Conservation (phyloP, 1,140 invertebrate genomes). For the Lasioglossum albipes region DNA sequence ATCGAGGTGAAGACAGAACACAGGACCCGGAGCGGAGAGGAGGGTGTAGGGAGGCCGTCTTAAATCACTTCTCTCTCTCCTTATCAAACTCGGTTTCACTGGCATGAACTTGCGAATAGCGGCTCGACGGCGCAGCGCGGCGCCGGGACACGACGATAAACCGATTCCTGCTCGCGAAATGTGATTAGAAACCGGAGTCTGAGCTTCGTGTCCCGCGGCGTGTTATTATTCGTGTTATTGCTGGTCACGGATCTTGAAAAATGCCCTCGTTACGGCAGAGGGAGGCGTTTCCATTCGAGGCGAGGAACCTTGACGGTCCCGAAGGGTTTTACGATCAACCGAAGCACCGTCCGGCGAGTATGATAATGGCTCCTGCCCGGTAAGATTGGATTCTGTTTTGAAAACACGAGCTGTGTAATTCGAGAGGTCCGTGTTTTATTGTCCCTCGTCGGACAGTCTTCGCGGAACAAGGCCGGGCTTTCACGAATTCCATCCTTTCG, state of each 20-base stretch:
- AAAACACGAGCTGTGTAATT: conserved; percentile 70
- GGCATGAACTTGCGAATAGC: conserved; percentile 35
- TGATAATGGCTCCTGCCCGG: conserved; percentile 67
- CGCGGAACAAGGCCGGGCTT: conserved; percentile 56
- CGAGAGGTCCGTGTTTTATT: conserved; percentile 57
- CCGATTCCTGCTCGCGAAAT: conserved; percentile 50
- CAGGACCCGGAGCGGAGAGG: conserved; percentile 19
- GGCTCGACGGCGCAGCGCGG: conserved; percentile 13
- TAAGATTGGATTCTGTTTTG: conserved; percentile 73
- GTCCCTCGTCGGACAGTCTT: conserved; percentile 38
- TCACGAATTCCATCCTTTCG: conserved; percentile 51
- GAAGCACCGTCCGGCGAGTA: conserved; percentile 20
- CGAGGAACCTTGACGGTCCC: not conserved
- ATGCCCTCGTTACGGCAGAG: not conserved
- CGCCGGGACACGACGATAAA: conserved; percentile 8
- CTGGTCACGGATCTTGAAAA: not conserved
- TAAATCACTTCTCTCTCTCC: conserved; percentile 62
- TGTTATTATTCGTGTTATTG: not conserved
- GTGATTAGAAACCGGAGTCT: conserved; percentile 44
- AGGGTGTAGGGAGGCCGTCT: conserved; percentile 52
- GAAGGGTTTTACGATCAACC: conserved; percentile 45
- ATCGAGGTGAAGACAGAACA: conserved; percentile 35
- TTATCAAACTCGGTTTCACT: conserved; percentile 37
- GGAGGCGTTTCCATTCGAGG: not conserved
- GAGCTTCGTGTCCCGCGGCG: not conserved